Evolutionary conservation across 2,888 invertebrate genomes (phyloP).

Genomic region (Ophion ventricosus): DNA sequence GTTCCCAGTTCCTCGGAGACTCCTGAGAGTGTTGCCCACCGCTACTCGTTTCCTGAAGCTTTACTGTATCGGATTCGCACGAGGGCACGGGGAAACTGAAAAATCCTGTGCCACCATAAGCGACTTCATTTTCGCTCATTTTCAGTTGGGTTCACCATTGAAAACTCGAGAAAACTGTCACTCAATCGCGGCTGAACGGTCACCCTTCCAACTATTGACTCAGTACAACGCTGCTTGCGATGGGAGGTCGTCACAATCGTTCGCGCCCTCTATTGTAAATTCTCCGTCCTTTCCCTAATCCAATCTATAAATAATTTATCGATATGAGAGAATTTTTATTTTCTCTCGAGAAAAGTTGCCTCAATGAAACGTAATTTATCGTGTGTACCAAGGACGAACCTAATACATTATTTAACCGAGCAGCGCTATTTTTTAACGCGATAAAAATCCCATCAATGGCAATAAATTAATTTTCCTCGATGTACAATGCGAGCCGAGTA

Average conservation of each 20-base stretch:
- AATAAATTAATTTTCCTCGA: slow-evolving; percentile 7
- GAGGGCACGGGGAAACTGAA: not conserved
- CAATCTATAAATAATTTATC: no score
- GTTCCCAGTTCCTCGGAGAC: not conserved
- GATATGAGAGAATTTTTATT: not conserved
- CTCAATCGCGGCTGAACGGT: not conserved
- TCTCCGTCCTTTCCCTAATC: no score
- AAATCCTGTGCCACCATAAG: not conserved
- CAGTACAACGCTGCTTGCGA: no score
- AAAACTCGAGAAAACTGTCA: not conserved
- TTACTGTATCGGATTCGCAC: not conserved
- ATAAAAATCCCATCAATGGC: not conserved
- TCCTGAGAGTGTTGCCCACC: not conserved
- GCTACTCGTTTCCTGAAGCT: not conserved
- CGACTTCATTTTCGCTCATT: not conserved
- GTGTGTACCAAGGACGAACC: not conserved
- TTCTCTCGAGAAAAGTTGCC: not conserved
- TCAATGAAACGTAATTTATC: not conserved
- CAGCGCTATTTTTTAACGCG: not conserved
- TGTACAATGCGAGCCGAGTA: not conserved
- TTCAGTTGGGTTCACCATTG: not conserved
- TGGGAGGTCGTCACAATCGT: no score
- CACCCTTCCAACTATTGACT: not conserved
- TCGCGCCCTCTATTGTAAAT: no score
- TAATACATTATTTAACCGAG: not conserved